Evolutionary conservation across 2,888 invertebrate species (phyloP).

Genomic region (Cybosia mesomella): DNA sequence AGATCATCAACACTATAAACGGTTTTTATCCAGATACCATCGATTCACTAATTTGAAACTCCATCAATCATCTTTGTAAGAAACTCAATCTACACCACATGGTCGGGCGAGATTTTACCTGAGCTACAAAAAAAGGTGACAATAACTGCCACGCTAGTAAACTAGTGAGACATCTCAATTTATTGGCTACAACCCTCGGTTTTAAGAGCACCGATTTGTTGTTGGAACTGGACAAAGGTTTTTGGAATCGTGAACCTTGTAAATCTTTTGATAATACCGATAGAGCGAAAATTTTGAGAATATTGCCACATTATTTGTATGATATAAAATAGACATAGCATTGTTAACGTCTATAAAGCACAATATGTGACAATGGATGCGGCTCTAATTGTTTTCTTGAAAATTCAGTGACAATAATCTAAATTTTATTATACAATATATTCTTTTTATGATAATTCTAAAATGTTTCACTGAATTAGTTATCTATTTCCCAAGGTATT

Average conservation of each 20-base stretch:
- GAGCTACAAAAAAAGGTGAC: slow-evolving; percentile 78
- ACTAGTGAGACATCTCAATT: slow-evolving; percentile 82
- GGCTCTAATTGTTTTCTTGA: not conserved
- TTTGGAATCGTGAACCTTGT: slow-evolving; percentile 32
- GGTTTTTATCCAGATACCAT: slow-evolving; percentile 61
- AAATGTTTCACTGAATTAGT: not conserved
- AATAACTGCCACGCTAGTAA: slow-evolving; percentile 75
- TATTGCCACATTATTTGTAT: slow-evolving; percentile 36
- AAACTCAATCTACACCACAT: slow-evolving; percentile 76
- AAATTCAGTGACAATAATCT: not conserved
- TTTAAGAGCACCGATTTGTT: slow-evolving; percentile 58
- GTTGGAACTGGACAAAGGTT: slow-evolving; percentile 49
- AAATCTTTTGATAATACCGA: slow-evolving; percentile 64
- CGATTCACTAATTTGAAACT: slow-evolving; percentile 73
- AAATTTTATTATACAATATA: not conserved
- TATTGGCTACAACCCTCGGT: slow-evolving; percentile 66
- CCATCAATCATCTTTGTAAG: slow-evolving; percentile 80
- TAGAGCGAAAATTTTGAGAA: slow-evolving; percentile 37
- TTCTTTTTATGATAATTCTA: not conserved
- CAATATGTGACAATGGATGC: slow-evolving; percentile 21
- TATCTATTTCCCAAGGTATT: slow-evolving; percentile 9
- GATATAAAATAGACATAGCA: slow-evolving; percentile 42
- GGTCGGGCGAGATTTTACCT: slow-evolving; percentile 75
- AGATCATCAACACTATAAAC: slow-evolving; percentile 68
- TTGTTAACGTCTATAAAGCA: slow-evolving; percentile 36